Evolutionary conservation across 2,797 vertebrate species (phyloP), one percentile per base, ranked within the genome.

Genomic region (Sebastes jordani): DNA sequence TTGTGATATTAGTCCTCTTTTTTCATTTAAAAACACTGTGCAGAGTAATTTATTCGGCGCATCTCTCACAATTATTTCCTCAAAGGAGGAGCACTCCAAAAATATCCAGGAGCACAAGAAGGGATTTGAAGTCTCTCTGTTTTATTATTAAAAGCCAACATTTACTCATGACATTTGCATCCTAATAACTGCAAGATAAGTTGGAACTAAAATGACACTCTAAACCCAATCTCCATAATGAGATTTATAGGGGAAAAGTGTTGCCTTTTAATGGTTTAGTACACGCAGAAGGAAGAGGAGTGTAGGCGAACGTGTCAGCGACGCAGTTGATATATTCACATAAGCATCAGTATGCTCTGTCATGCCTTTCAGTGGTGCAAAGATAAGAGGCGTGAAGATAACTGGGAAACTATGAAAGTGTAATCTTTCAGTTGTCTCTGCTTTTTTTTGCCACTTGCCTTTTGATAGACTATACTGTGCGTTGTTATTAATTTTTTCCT

Each of bases 131-230:
- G 83, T 74, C 69, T 89, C 86, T 90, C 67, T 86, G 86, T 89
- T 92, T 93, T 91, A 89, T 93, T 94, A 91, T 94, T 91, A 91
- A 95, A 94, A 93, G 86, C 89, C 89, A 93, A 92, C 88, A 91
- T 91, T 93, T 91, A 89, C 84, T 93, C 80, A 59, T 85, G 90
- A 93, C 88, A 93, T 93, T 93, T 90, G 88, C 90, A 91, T 90
- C 85, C 81, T 91, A 92, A 93, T 93, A 94, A 93, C 85, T 80
- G 88, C 66, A 25, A 85, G 91, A 93, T 91, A 91, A 87, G 16
- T 90, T 85, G 71, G 86, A 92, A 87, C 73, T 76, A 85, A 82
- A 83, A 89, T 89, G 89, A 91, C 90, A 90, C 88, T 83, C 76
- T 70, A 83, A 91, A 90, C 74, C 85, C 63, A 85, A 89, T 94